These are phyloP conservation scores for Eutrigla gurnardus DNA, from an alignment of 2,797 vertebrate species.

Conservation along the genomic window DNA sequence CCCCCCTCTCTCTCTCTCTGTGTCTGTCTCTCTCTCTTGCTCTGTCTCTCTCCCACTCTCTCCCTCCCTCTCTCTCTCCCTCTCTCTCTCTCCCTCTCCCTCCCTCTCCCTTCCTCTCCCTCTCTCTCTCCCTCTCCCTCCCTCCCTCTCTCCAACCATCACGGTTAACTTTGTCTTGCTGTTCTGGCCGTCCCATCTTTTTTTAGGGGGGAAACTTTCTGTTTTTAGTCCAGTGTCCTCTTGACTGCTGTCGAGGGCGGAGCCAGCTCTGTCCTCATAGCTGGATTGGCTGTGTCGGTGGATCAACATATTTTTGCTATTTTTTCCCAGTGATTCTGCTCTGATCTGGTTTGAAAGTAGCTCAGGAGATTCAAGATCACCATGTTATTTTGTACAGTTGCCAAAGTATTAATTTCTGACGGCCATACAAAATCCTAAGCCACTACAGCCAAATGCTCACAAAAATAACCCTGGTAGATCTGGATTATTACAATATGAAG, in stretches of 20 bases:
- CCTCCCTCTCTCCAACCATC: no score
- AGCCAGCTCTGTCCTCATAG: slow-evolving; percentile 28
- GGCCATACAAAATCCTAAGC: slow-evolving; percentile 54
- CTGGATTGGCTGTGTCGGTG: slow-evolving; percentile 52
- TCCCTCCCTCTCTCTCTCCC: not conserved
- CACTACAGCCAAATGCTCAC: slow-evolving; percentile 41
- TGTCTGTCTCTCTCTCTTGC: no score
- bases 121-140: no score
- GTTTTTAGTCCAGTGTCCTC: slow-evolving; percentile 51
- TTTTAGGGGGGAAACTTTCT: not conserved
- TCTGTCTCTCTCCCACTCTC: no score
- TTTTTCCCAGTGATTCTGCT: slow-evolving; percentile 53
- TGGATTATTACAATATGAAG: slow-evolving; percentile 9
- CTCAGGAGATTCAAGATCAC: slow-evolving; percentile 69
- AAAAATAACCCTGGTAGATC: slow-evolving; percentile 28
- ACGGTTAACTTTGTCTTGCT: slow-evolving; percentile 4
- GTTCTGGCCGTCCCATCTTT: slow-evolving; percentile 1
- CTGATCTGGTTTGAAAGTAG: slow-evolving; percentile 72
- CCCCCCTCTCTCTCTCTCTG: not conserved
- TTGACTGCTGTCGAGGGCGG: slow-evolving; percentile 20
- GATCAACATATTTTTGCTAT: slow-evolving; percentile 40
- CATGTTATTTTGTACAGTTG: slow-evolving; percentile 60
- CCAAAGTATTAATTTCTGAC: slow-evolving; percentile 72
- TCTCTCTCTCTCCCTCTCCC: no score
- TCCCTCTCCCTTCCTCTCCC: no score